Base-by-base conservation (phyloP, 23 tunicate species). In the Halocynthia roretzi region DNA sequence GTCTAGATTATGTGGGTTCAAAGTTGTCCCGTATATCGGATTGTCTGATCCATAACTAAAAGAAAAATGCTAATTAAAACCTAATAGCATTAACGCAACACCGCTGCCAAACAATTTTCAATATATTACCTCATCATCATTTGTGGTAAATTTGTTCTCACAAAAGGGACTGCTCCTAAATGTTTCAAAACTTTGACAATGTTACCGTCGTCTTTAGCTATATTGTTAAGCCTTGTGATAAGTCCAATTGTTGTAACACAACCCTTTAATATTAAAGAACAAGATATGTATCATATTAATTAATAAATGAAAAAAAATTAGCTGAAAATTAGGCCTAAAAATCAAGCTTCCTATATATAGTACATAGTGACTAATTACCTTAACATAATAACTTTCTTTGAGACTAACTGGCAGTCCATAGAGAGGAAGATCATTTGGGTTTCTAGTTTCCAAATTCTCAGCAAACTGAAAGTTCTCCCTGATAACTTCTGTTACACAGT, bases 121-220 rank as follows among this genome's bases (percentile, higher is more conserved):
- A 0, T 2, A 11, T 51, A 58, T 31, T 58, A 58, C 91, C 85
- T 86, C 55, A 86, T 76, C 77, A 76, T 76, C 50, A 70, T 51
- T 52, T 81, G 86, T 1, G 93, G 54, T 51, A 87, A 51, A 69
- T 81, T 87, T 44, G 93, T 87, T 76, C 81, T 87, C 15, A 68
- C 91, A 70, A 87, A 87, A 31, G 93, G 93, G 53, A 87, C 72
- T 17, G 93, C 93, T 12, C 93, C 93, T 68, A 71, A 71, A 58
- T 69, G 68, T 54, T 69, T 81, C 54, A 87, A 62, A 22, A 87
- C 93, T 87, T 87, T 60, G 40, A 76, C 93, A 63, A 87, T 8
- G 6, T 81, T 86, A 20, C 62, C 52, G 60, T 87, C 93, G 22
- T 58, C 72, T 9, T 10, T 9, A 8, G 81, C 68, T n/a, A 67